Evolutionary conservation across 2,113 vertebrate genomes (phyloP).

Genomic region (Collichthys lucidus): DNA sequence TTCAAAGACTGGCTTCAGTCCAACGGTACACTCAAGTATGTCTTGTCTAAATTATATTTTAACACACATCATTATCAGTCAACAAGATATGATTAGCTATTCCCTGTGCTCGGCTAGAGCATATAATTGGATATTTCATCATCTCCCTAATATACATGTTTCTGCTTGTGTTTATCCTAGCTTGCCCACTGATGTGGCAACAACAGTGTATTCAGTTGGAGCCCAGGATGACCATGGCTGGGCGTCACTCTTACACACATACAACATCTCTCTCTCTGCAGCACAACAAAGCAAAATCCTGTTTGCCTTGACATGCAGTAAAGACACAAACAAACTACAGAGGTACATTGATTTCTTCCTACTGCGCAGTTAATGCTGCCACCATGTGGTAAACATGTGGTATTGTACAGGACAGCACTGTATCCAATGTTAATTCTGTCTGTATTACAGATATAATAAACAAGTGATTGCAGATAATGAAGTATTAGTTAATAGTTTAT

Average conservation of each 20-base stretch:
- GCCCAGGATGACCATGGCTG: constrained; percentile 81
- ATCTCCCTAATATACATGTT: constrained; percentile 22
- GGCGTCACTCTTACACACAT: constrained; percentile 78
- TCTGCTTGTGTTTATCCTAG: constrained; percentile 64
- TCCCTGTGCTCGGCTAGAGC: not conserved
- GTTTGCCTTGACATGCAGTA: constrained; percentile 78
- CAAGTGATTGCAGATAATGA: not conserved
- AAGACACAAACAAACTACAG: constrained; percentile 76
- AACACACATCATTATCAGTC: constrained; percentile 11
- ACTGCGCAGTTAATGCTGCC: constrained; percentile 39
- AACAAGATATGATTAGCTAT: constrained; percentile 2
- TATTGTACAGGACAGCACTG: not conserved
- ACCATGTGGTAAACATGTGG: constrained; percentile 45
- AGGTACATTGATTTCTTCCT: constrained; percentile 54
- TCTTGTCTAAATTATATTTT: constrained; percentile 30
- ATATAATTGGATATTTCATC: constrained; percentile 8
- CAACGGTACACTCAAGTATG: constrained; percentile 80
- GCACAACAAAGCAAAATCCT: constrained; percentile 83
- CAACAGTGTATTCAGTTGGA: constrained; percentile 82
- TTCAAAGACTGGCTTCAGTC: constrained; percentile 82
- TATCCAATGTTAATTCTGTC: not conserved
- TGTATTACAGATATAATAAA: not conserved
- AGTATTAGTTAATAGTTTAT: not conserved
- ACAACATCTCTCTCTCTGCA: constrained; percentile 77
- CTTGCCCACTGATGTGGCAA: constrained; percentile 82